Evolutionary conservation across 1,140 invertebrate genomes (phyloP).

Genomic region (Ridgeia piscesae): DNA sequence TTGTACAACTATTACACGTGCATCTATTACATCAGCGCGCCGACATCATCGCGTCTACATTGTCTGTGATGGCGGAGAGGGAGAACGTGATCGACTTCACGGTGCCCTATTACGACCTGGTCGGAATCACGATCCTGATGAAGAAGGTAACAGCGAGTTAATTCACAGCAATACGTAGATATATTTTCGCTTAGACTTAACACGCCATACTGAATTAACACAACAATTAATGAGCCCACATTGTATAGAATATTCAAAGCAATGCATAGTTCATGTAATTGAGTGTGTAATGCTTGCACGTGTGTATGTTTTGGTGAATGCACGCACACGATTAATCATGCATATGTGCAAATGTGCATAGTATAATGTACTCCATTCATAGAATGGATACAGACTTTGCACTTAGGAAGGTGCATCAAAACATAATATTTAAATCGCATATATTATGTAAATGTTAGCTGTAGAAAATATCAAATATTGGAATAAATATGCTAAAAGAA

Average conservation of each 20-base stretch:
- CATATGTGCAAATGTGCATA: too few relatives aligned
- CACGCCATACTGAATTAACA: neutral
- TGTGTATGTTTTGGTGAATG: too few relatives aligned
- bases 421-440: too few relatives aligned
- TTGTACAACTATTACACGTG: neutral
- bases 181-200: neutral
- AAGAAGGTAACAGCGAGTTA: constrained; percentile 15
- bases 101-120: constrained; percentile 55
- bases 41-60: constrained; percentile 53
- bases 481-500: too few relatives aligned
- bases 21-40: constrained; percentile 42
- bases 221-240: neutral
- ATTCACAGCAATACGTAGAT: neutral
- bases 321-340: too few relatives aligned
- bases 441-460: too few relatives aligned
- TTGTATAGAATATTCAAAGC: constrained; percentile 50
- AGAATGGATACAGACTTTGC: too few relatives aligned
- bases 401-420: too few relatives aligned
- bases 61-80: constrained; percentile 54
- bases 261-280: constrained; percentile 51
- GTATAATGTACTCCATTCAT: too few relatives aligned
- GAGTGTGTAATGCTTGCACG: too few relatives aligned
- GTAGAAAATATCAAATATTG: too few relatives aligned
- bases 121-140: constrained; percentile 73
- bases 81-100: constrained; percentile 57